phyloP scores from a whole-genome alignment of 2,113 vertebrate species.

The Coturnix japonica region DNA sequence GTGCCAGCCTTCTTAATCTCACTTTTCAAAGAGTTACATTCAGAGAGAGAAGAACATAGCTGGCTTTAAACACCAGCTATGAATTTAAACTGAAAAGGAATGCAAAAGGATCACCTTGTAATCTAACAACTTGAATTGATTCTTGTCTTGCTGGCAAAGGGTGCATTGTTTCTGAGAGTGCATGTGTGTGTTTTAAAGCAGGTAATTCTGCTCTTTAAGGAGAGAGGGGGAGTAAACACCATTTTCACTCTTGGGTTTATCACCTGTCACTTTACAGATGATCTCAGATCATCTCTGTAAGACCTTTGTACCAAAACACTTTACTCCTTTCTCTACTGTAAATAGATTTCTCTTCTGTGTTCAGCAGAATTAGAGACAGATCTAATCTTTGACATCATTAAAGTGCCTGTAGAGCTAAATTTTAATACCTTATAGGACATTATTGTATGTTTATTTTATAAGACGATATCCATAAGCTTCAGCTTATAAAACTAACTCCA shows the following conservation, averaged over 20 bases:
- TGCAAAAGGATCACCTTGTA: neutral
- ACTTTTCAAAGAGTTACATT: neutral
- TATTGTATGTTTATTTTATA: neutral
- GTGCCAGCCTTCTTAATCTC: neutral
- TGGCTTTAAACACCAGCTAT: neutral
- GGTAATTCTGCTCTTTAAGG: neutral
- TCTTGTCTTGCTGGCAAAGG: neutral
- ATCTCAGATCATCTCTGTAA: neutral
- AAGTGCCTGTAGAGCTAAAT: neutral
- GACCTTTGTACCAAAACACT: neutral
- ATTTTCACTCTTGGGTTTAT: neutral
- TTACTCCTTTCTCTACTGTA: neutral
- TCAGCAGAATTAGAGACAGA: neutral
- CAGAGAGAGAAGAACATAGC: neutral
- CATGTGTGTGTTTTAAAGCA: neutral
- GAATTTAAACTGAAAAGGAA: neutral
- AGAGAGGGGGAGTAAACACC: neutral
- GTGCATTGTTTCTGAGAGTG: rapidly evolving
- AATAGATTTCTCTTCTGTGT: neutral
- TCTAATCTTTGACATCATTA: neutral
- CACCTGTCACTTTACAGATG: neutral
- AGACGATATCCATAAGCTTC: neutral
- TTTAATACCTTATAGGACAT: neutral
- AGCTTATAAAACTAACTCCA: neutral
- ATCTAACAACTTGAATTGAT: neutral